A percentile compares a stretch with the other conserved stretches of the same genome.
Evolutionary conservation across 64 coral and sea anemone species (phyloP).

Genomic region (Astreopora myriophthalma): DNA sequence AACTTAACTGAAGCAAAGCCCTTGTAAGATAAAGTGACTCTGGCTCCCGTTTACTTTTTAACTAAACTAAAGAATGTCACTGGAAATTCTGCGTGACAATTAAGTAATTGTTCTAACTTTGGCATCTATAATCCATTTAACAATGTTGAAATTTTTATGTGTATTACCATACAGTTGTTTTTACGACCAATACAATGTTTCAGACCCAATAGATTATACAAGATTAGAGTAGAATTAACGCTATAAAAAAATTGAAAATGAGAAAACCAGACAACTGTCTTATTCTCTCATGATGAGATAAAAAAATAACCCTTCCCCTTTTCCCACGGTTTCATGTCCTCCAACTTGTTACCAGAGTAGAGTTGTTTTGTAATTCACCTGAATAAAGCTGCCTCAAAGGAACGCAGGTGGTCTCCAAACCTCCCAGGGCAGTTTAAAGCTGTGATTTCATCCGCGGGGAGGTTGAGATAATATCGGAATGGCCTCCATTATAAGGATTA

Average conservation of each 20-base stretch:
- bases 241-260: not conserved
- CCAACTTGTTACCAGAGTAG: not conserved
- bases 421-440: too few species aligned
- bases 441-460: too few species aligned
- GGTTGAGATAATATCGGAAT: too few species aligned
- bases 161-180: conserved; percentile 12
- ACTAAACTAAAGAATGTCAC: too few species aligned
- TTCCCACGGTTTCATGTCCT: not conserved
- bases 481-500: too few species aligned
- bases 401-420: not conserved
- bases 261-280: not conserved
- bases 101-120: not conserved
- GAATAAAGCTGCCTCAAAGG: too few species aligned
- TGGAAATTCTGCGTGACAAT: not conserved
- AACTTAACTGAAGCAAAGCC: not conserved
- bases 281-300: not conserved
- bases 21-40: not conserved
- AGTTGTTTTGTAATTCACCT: too few species aligned
- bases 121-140: not conserved
- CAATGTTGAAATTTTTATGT: conserved; percentile 17
- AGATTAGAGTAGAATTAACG: conserved; percentile 13
- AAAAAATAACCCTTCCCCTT: not conserved
- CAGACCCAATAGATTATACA: not conserved
- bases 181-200: conserved; percentile 45
- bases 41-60: not conserved